These are phyloP conservation scores for Hermaeophaga mercurialis DNA, from an alignment of 2,888 invertebrate genomes.

Conservation along the genomic window DNA sequence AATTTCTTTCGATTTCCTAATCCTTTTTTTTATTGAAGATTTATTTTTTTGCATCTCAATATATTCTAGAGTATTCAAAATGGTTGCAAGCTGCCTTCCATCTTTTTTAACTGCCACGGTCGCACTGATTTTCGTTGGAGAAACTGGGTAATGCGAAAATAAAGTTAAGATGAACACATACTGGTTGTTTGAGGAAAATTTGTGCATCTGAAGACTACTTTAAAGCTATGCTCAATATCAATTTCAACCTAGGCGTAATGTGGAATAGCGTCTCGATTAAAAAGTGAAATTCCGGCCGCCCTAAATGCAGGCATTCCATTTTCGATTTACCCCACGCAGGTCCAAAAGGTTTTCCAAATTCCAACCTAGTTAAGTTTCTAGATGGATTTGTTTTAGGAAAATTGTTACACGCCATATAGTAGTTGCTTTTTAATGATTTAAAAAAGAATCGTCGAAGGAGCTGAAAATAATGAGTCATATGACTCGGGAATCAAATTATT, in stretches of 20 bases:
- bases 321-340: constrained; percentile 33
- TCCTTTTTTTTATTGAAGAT: neutral
- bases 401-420: constrained; percentile 12
- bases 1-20: neutral
- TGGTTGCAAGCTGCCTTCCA: constrained; percentile 5
- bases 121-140: neutral
- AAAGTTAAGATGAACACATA: neutral
- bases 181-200: neutral
- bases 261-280: constrained; percentile 37
- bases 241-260: constrained; percentile 36
- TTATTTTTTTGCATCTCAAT: constrained; percentile 4
- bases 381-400: constrained; percentile 26
- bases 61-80: constrained; percentile 8
- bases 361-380: constrained; percentile 23
- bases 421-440: constrained; percentile 42
- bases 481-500: constrained; percentile 44
- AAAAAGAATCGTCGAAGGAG: constrained; percentile 44
- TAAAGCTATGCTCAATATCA: constrained; percentile 17
- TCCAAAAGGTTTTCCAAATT: constrained; percentile 34
- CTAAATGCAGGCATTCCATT: constrained; percentile 37
- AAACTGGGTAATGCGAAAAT: constrained; percentile 1
- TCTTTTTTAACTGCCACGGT: constrained; percentile 4
- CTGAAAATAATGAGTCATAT: constrained; percentile 45
- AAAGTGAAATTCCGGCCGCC: constrained; percentile 37
- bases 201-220: neutral